These are phyloP conservation scores for Tympanuchus pallidicinctus DNA, from an alignment of 2,113 vertebrate species.

Conservation along the genomic window DNA sequence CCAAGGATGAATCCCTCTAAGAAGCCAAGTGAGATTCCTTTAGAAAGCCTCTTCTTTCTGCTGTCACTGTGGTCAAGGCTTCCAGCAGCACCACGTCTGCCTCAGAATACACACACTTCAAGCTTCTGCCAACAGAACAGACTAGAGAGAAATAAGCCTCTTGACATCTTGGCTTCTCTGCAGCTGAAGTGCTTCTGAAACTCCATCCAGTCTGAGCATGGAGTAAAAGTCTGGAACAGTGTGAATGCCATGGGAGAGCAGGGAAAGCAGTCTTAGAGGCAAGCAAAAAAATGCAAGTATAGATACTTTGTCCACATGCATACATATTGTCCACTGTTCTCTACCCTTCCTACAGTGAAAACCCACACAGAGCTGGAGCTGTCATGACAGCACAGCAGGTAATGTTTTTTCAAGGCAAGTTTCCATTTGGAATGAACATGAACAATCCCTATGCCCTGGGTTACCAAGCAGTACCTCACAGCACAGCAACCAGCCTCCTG, in stretches of 20 bases:
- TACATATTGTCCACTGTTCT: rapidly evolving
- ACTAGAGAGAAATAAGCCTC: slow-evolving; percentile 12
- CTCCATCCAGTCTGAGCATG: background rate
- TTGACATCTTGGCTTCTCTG: slow-evolving; percentile 15
- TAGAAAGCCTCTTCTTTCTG: slow-evolving; percentile 28
- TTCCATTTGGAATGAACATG: background rate
- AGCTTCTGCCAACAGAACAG: slow-evolving; percentile 32
- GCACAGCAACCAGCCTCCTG: background rate
- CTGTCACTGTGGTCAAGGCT: slow-evolving; percentile 15
- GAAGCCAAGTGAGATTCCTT: slow-evolving; percentile 10
- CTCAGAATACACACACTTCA: slow-evolving; percentile 38
- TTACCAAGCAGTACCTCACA: background rate
- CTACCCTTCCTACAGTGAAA: background rate
- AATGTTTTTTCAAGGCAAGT: background rate
- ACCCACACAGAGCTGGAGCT: background rate
- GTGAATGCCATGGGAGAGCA: background rate
- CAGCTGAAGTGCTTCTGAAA: background rate
- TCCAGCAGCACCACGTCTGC: slow-evolving; percentile 12
- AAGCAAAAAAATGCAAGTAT: background rate
- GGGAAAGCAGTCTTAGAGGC: background rate
- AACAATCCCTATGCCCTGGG: background rate
- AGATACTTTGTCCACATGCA: rapidly evolving
- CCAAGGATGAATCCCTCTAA: slow-evolving; percentile 2
- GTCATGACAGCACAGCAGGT: background rate
- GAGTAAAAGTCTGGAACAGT: background rate